Evolutionary conservation across 2,113 vertebrate genomes (phyloP).

Genomic region (Abramis brama): DNA sequence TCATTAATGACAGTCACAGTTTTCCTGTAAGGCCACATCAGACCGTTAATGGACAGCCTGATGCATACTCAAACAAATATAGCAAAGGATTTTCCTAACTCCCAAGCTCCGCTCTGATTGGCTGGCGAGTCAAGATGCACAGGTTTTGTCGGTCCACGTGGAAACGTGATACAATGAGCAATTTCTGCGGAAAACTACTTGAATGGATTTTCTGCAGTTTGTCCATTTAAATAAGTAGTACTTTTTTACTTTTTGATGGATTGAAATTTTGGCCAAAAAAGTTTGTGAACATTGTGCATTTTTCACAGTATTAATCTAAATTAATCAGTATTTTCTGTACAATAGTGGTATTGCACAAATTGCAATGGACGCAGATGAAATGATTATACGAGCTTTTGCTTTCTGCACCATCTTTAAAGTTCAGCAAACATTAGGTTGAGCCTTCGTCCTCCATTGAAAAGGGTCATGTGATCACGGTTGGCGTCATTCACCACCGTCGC

Average conservation of each 20-base stretch:
- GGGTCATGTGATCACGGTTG: too few relatives aligned
- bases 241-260: neutral
- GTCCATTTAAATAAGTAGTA: neutral
- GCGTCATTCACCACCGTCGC: too few relatives aligned
- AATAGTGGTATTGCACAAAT: too few relatives aligned
- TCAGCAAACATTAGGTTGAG: too few relatives aligned
- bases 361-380: too few relatives aligned
- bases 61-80: slow-evolving; percentile 16
- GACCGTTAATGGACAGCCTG: neutral
- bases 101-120: neutral
- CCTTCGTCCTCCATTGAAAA: too few relatives aligned
- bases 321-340: neutral
- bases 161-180: neutral
- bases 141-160: neutral
- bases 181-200: neutral
- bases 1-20: neutral
- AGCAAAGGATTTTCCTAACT: neutral
- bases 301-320: neutral
- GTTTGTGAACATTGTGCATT: neutral
- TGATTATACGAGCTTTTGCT: too few relatives aligned
- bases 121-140: neutral
- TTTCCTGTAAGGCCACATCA: neutral
- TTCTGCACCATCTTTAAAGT: too few relatives aligned
- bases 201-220: neutral
- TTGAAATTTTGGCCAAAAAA: neutral